Evolutionary conservation across 2,888 invertebrate species (phyloP).

Genomic region (Troglohyphantes excavatus): DNA sequence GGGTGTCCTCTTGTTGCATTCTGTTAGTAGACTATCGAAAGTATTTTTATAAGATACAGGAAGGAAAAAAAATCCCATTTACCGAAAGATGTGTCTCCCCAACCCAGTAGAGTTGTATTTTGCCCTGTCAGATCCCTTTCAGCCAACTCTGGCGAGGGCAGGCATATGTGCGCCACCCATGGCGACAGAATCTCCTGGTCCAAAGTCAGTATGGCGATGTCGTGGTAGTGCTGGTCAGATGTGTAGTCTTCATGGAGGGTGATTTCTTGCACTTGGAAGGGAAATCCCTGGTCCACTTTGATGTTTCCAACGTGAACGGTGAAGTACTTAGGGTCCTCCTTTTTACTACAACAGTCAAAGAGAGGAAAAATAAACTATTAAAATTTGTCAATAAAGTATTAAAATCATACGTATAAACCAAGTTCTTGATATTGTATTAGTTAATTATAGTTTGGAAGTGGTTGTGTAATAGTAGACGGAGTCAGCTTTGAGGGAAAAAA

Average conservation of each 20-base stretch:
- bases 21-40: neutral
- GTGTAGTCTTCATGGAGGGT: slow-evolving; percentile 40
- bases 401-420: no score
- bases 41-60: neutral
- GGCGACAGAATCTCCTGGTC: slow-evolving; percentile 51
- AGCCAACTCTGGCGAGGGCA: slow-evolving; percentile 34
- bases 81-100: slow-evolving; percentile 68
- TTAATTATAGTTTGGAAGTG: no score
- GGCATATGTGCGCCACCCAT: slow-evolving; percentile 51
- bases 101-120: slow-evolving; percentile 55
- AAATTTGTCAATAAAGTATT: neutral
- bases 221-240: slow-evolving; percentile 21
- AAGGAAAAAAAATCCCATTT: neutral
- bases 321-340: neutral
- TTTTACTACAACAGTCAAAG: neutral
- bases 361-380: no score
- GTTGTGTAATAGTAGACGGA: no score
- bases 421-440: no score
- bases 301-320: slow-evolving; percentile 64
- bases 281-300: slow-evolving; percentile 45
- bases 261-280: slow-evolving; percentile 39
- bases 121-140: slow-evolving; percentile 11
- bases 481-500: no score
- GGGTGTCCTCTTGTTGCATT: no score
- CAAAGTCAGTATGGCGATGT: slow-evolving; percentile 59